phyloP scores from a whole-genome alignment of 2,888 invertebrate species.

The Oligia strigilis region DNA sequence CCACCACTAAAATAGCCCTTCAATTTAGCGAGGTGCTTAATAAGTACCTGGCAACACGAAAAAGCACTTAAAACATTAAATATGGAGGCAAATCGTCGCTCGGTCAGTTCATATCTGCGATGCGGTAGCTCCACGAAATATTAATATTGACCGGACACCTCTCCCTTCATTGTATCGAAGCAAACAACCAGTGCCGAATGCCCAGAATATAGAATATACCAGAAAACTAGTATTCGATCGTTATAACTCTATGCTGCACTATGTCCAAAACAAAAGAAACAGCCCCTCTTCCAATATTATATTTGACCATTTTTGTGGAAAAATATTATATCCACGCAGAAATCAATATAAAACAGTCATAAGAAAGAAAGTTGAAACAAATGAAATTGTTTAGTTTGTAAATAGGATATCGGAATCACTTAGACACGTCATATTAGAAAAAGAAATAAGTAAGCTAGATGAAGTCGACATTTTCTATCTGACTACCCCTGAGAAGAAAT shows the following conservation, averaged over 20 bases:
- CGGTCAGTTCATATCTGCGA: constrained; percentile 74
- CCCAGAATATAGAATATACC: constrained; percentile 1
- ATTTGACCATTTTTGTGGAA: neutral
- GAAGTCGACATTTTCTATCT: neutral
- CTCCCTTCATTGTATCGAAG: constrained; percentile 62
- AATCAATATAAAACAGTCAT: neutral
- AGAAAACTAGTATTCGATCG: neutral
- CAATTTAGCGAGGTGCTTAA: constrained; percentile 63
- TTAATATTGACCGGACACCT: constrained; percentile 68
- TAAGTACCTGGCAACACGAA: constrained; percentile 76
- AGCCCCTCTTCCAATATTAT: neutral
- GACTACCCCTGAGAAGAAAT: neutral
- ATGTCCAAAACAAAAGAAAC: neutral
- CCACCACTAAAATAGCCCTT: constrained; percentile 62
- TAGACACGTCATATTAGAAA: neutral
- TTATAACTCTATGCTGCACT: neutral
- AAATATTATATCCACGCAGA: neutral
- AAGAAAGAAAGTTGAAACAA: neutral
- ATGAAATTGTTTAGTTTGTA: neutral
- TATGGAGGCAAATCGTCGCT: constrained; percentile 78
- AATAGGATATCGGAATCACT: neutral
- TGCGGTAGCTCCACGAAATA: constrained; percentile 69
- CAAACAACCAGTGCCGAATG: constrained; percentile 44
- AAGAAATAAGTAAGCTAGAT: too few species aligned
- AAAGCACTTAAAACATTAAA: constrained; percentile 87